Base-by-base conservation (phyloP, 2,888 invertebrate species). In the Epinotia brunnichana region DNA sequence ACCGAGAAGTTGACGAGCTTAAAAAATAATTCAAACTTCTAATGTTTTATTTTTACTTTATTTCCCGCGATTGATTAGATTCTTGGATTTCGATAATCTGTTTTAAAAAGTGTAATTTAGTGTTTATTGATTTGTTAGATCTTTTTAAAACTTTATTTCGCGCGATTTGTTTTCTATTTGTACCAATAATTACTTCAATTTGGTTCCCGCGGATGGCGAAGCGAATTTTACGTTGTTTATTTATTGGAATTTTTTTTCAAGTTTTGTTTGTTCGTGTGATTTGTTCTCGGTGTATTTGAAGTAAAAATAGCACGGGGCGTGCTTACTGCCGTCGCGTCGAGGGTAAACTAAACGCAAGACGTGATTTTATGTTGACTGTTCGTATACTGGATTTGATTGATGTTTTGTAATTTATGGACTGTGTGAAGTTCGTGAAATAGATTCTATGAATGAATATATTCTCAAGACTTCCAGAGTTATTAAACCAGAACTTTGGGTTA, bases 331-430 rank as follows among this genome's bases (percentile, higher is more conserved):
- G 48, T 59, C 67, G 56, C 56, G 67, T 9, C 35, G 48, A 21
- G 56, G 61, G 56, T 62, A 13, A 24, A 72, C 72, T 72, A 56
- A 68, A 68, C 51, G 10, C 5, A 29, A 17, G 15, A 19, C 15
- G 13, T 24, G 35, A 39, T 13, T 48, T 53, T 19, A 61, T 54
- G 15, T 9, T 11, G 24, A 19, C 56, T 44, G 35, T n/a, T 53
- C 17, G 17, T 29, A 24, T 54, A n/a, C 61, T 19, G 24, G 48
- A 39, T 59, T 48, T 44, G 66, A 70, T 19, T 63, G 44, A 64
- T 70, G 57, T 48, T 51, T 39, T 51, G 24, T 11, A 17, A 51
- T 48, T 51, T 54, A 66, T 66, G 39, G 54, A 56, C n/a, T 66
- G 24, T 62, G 48, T 41, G 7, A 39, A 41, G 15, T 62, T 19